Conservation (phyloP, 2,888 invertebrate species). For the Thymelicus sylvestris region DNA sequence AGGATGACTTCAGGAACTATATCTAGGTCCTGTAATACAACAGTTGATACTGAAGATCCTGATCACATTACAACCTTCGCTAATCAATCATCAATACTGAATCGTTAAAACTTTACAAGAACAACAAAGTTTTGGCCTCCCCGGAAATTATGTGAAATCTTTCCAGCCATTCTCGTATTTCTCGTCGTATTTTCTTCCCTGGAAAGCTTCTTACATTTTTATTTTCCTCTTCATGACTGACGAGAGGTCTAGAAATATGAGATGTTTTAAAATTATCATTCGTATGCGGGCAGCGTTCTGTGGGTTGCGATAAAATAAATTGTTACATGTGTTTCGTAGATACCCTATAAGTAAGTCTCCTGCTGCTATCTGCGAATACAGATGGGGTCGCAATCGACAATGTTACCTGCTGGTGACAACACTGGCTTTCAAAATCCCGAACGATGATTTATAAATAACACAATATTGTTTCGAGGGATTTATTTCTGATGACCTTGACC, state of each 20-base stretch:
- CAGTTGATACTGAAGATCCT: neutral
- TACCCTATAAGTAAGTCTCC: slow-evolving; percentile 2
- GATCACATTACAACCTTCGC: slow-evolving; percentile 1
- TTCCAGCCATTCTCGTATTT: slow-evolving; percentile 19
- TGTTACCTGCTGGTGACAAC: neutral
- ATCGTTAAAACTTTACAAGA: slow-evolving; percentile 29
- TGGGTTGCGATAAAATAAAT: slow-evolving; percentile 26
- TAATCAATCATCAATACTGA: slow-evolving; percentile 17
- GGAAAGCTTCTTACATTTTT: slow-evolving; percentile 28
- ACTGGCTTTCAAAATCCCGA: neutral
- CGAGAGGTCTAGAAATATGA: slow-evolving; percentile 19
- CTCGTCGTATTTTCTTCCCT: slow-evolving; percentile 8
- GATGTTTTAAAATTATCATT: slow-evolving; percentile 28
- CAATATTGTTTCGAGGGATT: neutral
- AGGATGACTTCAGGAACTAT: too few species aligned
- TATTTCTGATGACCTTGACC: too few species aligned
- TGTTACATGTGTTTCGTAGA: slow-evolving; percentile 23
- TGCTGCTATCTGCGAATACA: slow-evolving; percentile 7
- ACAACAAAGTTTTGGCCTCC: slow-evolving; percentile 22
- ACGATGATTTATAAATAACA: neutral
- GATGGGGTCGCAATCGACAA: neutral
- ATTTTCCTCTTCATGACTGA: slow-evolving; percentile 24
- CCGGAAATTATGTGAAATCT: slow-evolving; percentile 19
- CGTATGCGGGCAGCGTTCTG: slow-evolving; percentile 27
- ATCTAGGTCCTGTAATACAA: neutral